Conservation (phyloP, 2,888 invertebrate species). For the Cantharis lateralis region DNA sequence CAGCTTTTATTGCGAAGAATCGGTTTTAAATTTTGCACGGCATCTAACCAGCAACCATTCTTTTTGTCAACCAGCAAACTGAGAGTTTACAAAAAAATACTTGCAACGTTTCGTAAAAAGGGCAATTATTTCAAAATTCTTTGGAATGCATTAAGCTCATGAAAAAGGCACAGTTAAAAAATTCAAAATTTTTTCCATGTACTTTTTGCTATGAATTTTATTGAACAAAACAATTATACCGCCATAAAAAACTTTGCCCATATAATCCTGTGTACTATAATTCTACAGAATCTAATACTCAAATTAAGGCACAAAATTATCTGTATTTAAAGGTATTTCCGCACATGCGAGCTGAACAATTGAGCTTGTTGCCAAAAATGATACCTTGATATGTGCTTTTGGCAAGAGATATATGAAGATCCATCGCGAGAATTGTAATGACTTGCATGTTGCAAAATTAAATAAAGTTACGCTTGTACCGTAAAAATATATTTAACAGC, state of each 20-base stretch:
- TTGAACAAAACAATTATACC: background rate
- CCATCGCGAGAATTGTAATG: constrained; percentile 12
- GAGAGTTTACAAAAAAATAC: background rate
- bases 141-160: background rate
- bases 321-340: constrained; percentile 17
- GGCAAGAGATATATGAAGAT: no score
- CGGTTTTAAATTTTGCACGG: no score
- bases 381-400: no score
- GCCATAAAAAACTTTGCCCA: constrained; percentile 16
- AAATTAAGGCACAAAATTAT: constrained; percentile 11
- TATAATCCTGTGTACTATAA: constrained; percentile 23
- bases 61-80: no score
- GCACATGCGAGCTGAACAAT: constrained; percentile 31
- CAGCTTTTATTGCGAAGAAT: no score
- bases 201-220: background rate
- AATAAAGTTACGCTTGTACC: constrained; percentile 31
- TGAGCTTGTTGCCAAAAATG: no score
- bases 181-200: background rate
- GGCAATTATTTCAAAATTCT: background rate
- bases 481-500: no score
- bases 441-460: constrained; percentile 26
- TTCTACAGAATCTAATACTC: constrained; percentile 17
- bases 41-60: no score
- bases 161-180: background rate
- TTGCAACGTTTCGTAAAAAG: background rate